Evolutionary conservation across 2,797 vertebrate genomes (phyloP).

Genomic region (Arnoldichthys spilopterus): DNA sequence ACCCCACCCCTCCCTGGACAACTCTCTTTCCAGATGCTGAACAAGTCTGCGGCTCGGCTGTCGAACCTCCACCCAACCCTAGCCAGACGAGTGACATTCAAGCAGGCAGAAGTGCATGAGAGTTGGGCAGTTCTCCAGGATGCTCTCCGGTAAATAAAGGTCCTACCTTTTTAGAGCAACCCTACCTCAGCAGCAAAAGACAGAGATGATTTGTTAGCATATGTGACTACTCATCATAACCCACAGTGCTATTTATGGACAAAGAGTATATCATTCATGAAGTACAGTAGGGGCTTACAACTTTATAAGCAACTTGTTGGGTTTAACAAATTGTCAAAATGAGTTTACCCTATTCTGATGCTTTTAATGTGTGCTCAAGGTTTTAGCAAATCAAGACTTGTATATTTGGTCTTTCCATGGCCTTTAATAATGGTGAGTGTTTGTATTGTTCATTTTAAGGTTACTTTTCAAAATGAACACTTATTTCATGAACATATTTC

Average conservation of each 20-base stretch:
- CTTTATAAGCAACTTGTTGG: not conserved
- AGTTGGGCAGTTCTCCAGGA: conserved; percentile 65
- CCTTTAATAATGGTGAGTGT: not conserved
- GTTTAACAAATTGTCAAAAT: not conserved
- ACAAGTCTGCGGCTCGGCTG: conserved; percentile 73
- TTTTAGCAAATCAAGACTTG: not conserved
- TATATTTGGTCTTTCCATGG: not conserved
- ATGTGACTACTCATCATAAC: not conserved
- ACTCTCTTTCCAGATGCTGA: conserved; percentile 71
- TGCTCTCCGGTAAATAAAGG: conserved; percentile 32
- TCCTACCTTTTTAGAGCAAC: not conserved
- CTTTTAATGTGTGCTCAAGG: not conserved
- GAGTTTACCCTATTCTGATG: not conserved
- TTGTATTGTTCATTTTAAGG: too few species aligned
- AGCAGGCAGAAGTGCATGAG: conserved; percentile 73
- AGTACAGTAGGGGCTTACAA: not conserved
- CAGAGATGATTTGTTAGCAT: not conserved
- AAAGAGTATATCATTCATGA: not conserved
- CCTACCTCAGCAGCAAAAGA: not conserved
- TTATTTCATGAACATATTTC: conserved; percentile 6
- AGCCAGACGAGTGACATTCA: conserved; percentile 65
- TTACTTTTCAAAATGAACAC: not conserved
- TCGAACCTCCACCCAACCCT: conserved; percentile 76
- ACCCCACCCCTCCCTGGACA: conserved; percentile 37
- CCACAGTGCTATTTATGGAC: too few species aligned